These are phyloP conservation scores for Otus sunia DNA, from an alignment of 2,113 vertebrate genomes.

Conservation along the genomic window DNA sequence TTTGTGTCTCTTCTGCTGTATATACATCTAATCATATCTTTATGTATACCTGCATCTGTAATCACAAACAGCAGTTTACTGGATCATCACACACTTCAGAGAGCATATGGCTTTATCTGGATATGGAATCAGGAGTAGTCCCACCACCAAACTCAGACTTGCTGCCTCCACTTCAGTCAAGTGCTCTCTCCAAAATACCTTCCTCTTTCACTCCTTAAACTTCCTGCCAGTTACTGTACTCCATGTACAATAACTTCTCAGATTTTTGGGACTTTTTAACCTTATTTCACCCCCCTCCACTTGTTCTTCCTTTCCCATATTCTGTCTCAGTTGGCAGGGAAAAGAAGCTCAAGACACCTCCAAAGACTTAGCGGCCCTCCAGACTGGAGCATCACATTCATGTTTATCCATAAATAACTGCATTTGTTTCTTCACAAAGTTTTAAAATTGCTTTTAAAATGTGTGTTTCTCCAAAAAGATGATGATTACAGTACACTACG, in stretches of 20 bases:
- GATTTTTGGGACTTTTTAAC: neutral
- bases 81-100: neutral
- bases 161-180: neutral
- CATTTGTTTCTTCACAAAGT: neutral
- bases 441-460: neutral
- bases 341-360: neutral
- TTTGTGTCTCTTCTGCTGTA: neutral
- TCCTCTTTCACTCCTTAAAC: neutral
- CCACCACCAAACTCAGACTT: neutral
- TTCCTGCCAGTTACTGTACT: neutral
- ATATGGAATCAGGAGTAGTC: neutral
- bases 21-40: neutral
- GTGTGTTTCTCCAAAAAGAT: neutral
- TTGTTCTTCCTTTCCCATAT: neutral
- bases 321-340: neutral
- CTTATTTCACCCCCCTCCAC: neutral
- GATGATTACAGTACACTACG: neutral
- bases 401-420: neutral
- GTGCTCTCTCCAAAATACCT: neutral
- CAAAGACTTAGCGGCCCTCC: neutral
- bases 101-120: neutral
- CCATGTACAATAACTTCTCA: neutral
- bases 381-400: neutral
- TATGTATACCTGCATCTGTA: neutral
- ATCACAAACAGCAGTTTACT: neutral